A percentile compares a stretch with the other conserved stretches of the same genome.
Conservation (phyloP, 2,797 vertebrate species). For the Eulemur albifrons region DNA sequence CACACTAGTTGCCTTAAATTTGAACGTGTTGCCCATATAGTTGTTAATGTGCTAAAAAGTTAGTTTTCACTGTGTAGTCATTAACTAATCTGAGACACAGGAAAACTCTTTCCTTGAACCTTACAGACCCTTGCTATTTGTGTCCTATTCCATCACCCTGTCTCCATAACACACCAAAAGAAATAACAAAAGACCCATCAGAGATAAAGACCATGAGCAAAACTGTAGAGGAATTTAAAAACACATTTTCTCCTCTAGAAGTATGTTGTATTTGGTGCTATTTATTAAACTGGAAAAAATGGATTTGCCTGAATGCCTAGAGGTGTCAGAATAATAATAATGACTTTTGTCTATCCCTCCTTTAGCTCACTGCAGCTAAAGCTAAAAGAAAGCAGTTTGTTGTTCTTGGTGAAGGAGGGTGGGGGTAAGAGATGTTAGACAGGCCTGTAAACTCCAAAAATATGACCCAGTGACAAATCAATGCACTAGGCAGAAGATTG, state of each 20-base stretch:
- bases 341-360: neutral
- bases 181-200: constrained; percentile 13
- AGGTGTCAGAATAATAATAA: neutral
- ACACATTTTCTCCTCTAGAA: neutral
- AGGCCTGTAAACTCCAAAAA: neutral
- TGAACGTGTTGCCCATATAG: neutral
- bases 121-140: neutral
- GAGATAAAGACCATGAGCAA: neutral
- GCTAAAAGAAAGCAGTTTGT: neutral
- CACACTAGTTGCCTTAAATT: neutral
- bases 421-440: neutral
- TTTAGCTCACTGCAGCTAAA: constrained; percentile 17
- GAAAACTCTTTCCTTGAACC: neutral
- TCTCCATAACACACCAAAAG: neutral
- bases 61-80: neutral
- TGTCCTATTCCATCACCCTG: neutral
- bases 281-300: neutral
- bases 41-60: neutral
- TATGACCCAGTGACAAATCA: constrained; percentile 56
- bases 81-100: neutral
- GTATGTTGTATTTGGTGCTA: neutral
- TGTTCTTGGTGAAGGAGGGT: neutral
- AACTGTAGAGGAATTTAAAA: constrained; percentile 31
- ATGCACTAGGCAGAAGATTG: constrained; percentile 73
- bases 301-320: neutral